phyloP scores from a whole-genome alignment of 2,797 vertebrate genomes.

The Parauchenoglanis ngamensis region DNA sequence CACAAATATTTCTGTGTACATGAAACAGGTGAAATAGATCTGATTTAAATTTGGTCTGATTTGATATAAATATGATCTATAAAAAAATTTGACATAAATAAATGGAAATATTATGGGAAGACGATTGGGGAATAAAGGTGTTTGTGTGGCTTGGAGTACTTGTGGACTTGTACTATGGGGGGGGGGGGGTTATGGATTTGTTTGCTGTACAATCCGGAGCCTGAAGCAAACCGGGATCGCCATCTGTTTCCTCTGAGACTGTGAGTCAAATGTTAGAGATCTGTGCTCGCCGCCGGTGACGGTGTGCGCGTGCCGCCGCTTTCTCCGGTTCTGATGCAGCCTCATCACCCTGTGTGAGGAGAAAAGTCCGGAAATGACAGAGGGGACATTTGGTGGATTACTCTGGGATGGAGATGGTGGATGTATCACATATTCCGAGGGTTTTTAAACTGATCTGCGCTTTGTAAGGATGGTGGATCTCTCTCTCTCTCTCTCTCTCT shows the following conservation, averaged over 20 bases:
- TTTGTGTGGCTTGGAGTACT: no score
- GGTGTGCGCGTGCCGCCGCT: background rate
- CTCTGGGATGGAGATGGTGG: slow-evolving; percentile 14
- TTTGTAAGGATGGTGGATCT: slow-evolving; percentile 9
- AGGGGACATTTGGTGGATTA: slow-evolving; percentile 30
- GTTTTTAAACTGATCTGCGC: background rate
- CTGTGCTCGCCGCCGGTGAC: slow-evolving; percentile 6
- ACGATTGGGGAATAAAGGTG: no score
- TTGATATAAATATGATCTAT: no score
- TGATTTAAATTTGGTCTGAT: no score
- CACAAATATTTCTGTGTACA: no score
- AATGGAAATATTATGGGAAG: no score
- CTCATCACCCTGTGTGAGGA: slow-evolving; percentile 28
- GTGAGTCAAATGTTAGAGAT: slow-evolving; percentile 38
- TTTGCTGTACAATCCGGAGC: slow-evolving; percentile 57
- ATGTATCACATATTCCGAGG: background rate
- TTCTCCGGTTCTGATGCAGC: background rate
- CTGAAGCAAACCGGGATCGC: slow-evolving; percentile 58
- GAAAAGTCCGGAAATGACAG: slow-evolving; percentile 52
- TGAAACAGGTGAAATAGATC: no score
- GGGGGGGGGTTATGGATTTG: slow-evolving; percentile 48
- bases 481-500: slow-evolving; percentile 9
- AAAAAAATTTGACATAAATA: no score
- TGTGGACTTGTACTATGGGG: no score
- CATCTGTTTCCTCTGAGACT: slow-evolving; percentile 65